A percentile compares a stretch with the other conserved stretches of the same genome.
phyloP scores from a whole-genome alignment of 64 coral and sea anemone species.

The Porites australiensis region DNA sequence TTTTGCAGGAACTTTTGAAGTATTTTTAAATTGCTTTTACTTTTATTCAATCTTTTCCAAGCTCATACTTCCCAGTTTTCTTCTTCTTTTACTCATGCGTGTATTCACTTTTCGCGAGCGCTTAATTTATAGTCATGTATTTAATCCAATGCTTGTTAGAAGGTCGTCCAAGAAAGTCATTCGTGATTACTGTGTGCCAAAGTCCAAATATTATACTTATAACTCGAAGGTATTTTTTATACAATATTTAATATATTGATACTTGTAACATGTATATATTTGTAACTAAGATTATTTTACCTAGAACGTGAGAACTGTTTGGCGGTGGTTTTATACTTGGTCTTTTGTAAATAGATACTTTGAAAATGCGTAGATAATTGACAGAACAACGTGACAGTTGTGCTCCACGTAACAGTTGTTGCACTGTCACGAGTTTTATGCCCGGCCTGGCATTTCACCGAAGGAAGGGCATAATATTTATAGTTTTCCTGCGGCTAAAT shows the following conservation, averaged over 20 bases:
- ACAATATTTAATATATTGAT: constrained; percentile 66
- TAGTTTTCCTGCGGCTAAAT: not conserved
- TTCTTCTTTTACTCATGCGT: not conserved
- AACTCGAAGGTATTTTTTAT: constrained; percentile 44
- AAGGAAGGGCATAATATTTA: not conserved
- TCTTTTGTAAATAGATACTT: not conserved
- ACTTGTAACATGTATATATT: constrained; percentile 41
- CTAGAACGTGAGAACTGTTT: not conserved
- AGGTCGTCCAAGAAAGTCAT: not conserved
- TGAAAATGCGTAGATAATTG: not conserved
- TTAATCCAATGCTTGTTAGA: not conserved
- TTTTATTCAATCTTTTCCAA: not conserved
- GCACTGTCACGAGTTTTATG: not conserved
- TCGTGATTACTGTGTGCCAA: constrained; percentile 5
- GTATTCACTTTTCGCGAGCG: too few species aligned
- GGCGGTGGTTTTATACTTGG: constrained; percentile 4
- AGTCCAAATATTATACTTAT: constrained; percentile 15
- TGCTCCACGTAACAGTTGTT: not conserved
- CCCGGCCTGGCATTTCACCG: not conserved
- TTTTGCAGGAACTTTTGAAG: not conserved
- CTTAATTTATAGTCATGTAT: not conserved
- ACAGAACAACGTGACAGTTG: not conserved
- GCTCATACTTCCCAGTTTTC: not conserved
- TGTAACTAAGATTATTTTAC: constrained; percentile 42
- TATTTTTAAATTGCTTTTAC: not conserved